phyloP scores from a whole-genome alignment of 2,797 vertebrate species.

The Eulemur rubriventer region DNA sequence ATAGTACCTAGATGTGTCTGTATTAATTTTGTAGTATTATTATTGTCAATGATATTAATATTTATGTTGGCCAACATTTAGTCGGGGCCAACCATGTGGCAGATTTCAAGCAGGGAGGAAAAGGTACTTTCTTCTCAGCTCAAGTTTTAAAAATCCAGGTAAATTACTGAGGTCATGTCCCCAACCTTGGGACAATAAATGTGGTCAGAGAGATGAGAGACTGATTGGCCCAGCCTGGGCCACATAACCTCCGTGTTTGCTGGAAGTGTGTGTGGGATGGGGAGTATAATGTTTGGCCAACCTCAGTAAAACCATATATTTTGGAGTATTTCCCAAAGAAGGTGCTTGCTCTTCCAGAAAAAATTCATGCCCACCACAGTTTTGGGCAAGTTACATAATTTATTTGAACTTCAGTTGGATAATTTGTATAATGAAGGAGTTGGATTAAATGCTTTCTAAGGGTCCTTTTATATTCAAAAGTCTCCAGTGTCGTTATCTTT shows the following conservation, averaged over 20 bases:
- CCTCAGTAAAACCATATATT: not conserved
- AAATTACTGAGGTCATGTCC: not conserved
- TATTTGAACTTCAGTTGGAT: conserved; percentile 6
- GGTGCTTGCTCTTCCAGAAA: not conserved
- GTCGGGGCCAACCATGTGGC: not conserved
- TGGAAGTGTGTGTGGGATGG: not conserved
- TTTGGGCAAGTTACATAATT: conserved; percentile 8
- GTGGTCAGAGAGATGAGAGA: not conserved
- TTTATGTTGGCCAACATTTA: not conserved
- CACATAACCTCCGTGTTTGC: not conserved
- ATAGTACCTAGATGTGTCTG: not conserved
- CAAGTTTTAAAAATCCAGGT: not conserved
- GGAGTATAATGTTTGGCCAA: not conserved
- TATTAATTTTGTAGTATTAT: not conserved
- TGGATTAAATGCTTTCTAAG: not conserved
- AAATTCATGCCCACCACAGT: not conserved
- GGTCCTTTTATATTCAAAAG: not conserved
- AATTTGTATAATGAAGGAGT: not conserved
- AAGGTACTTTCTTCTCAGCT: not conserved
- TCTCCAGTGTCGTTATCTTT: not conserved
- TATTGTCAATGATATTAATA: not conserved
- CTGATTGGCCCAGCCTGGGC: not conserved
- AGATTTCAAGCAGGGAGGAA: not conserved
- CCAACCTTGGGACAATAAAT: not conserved
- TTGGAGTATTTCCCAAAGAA: conserved; percentile 23